Conservation (phyloP, 2,797 vertebrate genomes). For the Spinus olivaceus region DNA sequence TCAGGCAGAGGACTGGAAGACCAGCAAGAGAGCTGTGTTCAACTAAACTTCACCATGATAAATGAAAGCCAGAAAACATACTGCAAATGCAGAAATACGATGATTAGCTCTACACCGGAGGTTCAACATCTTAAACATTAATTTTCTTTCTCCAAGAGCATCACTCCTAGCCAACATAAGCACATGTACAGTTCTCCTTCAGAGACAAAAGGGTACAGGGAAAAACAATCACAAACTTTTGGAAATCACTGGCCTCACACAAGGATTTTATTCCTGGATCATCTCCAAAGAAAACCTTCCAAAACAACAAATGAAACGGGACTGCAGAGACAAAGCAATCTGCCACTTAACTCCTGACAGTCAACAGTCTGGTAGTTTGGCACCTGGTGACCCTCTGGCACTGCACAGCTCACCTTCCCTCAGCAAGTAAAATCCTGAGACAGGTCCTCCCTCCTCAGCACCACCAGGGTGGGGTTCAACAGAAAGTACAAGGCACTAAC, state of each 20-base stretch:
- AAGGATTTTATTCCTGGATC: conserved; percentile 13
- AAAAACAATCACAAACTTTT: neutral
- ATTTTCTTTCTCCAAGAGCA: conserved; percentile 28
- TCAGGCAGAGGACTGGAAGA: conserved; percentile 59
- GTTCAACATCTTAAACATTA: neutral
- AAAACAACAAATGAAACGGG: neutral
- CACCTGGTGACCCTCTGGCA: neutral
- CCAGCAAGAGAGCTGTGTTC: conserved; percentile 39
- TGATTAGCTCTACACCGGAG: conserved; percentile 45
- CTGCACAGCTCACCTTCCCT: neutral
- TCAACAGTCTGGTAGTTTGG: rapidly evolving
- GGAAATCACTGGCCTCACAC: neutral
- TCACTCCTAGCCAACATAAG: neutral
- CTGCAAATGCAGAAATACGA: conserved; percentile 37
- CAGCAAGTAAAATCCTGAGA: neutral
- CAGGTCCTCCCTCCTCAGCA: neutral
- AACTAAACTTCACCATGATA: conserved; percentile 54
- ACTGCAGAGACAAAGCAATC: neutral
- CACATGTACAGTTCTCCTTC: neutral
- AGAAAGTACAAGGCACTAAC: neutral
- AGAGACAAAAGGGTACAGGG: neutral
- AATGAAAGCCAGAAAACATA: conserved; percentile 24
- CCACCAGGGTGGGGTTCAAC: rapidly evolving
- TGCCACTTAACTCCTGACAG: neutral
- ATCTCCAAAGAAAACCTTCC: conserved; percentile 15